Conservation (phyloP, 2,888 invertebrate genomes). For the Panopea generosa region DNA sequence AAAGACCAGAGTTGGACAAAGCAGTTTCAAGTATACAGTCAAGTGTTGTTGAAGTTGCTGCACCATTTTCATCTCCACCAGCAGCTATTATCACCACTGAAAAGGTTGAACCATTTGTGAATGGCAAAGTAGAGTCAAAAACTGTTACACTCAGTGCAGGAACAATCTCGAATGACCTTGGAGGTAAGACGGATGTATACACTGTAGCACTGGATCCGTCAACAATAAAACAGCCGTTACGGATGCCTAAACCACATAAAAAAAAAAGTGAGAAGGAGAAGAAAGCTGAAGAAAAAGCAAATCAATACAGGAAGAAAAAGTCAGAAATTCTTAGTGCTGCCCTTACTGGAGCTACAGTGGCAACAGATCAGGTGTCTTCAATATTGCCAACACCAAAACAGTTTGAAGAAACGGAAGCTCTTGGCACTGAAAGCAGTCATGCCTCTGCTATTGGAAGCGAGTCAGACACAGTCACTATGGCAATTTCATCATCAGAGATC, state of each 20-base stretch:
- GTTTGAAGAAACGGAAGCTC: too few species aligned
- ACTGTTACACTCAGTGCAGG: slow-evolving; percentile 54
- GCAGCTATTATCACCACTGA: background rate
- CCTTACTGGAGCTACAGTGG: background rate
- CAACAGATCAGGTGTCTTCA: background rate
- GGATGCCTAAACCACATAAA: slow-evolving; percentile 41
- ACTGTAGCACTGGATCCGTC: slow-evolving; percentile 55
- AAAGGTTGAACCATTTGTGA: slow-evolving; percentile 19
- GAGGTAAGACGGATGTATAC: slow-evolving; percentile 55
- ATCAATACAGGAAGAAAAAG: slow-evolving; percentile 44
- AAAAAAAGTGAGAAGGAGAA: slow-evolving; percentile 48
- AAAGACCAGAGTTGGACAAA: slow-evolving; percentile 16
- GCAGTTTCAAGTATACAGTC: slow-evolving; percentile 20
- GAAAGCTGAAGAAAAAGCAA: slow-evolving; percentile 45
- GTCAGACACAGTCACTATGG: too few species aligned
- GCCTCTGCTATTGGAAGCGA: too few species aligned
- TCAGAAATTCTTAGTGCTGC: slow-evolving; percentile 21
- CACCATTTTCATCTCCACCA: background rate
- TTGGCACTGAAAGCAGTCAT: too few species aligned
- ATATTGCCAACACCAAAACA: too few species aligned
- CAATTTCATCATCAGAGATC: too few species aligned
- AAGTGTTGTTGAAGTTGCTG: background rate
- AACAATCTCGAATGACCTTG: slow-evolving; percentile 41
- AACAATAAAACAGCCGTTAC: slow-evolving; percentile 39
- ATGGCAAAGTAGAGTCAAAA: slow-evolving; percentile 48